Percentiles rank a stretch among this genome's conserved stretches.
phyloP scores from a whole-genome alignment of 1,140 invertebrate species.

The Triops longicaudatus region DNA sequence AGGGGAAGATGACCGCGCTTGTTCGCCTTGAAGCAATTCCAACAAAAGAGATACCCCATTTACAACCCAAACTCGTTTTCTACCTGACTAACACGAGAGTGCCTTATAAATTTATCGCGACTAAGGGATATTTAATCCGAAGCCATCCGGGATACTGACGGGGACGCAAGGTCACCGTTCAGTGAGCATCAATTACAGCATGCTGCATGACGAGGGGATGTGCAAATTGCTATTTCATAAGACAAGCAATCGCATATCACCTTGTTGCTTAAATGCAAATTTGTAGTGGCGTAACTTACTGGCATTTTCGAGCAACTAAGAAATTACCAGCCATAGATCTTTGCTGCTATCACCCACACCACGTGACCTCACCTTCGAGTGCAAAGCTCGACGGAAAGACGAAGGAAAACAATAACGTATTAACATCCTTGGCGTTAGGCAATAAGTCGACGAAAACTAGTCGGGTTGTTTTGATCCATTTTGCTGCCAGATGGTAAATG shows the following conservation, averaged over 20 bases:
- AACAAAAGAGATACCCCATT: background rate
- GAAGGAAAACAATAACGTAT: background rate
- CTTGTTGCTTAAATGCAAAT: slow-evolving; percentile 2
- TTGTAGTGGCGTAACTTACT: background rate
- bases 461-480: no score
- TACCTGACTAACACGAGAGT: background rate
- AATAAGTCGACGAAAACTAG: background rate
- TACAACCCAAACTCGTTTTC: background rate
- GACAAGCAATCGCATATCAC: background rate
- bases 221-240: background rate
- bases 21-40: background rate
- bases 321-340: no score
- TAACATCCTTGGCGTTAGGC: background rate
- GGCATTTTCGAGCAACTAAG: background rate
- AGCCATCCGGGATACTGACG: background rate
- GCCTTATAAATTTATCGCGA: background rate
- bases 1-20: background rate
- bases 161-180: background rate
- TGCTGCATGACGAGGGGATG: background rate
- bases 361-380: no score
- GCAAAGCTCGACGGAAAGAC: no score
- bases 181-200: background rate
- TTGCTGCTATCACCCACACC: no score
- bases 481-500: no score
- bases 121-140: background rate